Conservation (phyloP, 2,888 invertebrate species). For the Nephrotoma appendiculata region DNA sequence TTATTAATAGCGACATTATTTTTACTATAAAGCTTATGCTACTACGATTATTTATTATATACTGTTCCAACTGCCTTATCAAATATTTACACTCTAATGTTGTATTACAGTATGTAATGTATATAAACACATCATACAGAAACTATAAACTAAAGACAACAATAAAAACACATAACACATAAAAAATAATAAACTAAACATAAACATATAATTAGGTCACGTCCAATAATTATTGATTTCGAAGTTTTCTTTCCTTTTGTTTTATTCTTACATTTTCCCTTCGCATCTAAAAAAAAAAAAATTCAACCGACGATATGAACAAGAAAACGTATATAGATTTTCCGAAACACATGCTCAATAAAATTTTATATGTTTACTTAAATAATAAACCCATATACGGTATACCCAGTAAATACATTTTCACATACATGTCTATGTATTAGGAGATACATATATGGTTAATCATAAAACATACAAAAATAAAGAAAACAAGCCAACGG, state of each 20-base stretch:
- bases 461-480: background rate
- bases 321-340: background rate
- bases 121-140: background rate
- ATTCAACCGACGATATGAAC: background rate
- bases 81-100: background rate
- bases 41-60: background rate
- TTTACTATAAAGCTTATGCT: too few relatives aligned
- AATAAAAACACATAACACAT: background rate
- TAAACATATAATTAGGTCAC: background rate
- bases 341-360: background rate
- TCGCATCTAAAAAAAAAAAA: background rate
- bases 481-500: background rate
- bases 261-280: background rate
- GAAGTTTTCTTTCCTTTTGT: background rate
- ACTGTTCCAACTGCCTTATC: background rate
- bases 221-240: conserved; percentile 1
- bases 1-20: too few relatives aligned
- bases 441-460: background rate
- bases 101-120: background rate
- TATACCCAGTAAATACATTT: too few relatives aligned
- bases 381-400: too few relatives aligned
- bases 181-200: background rate
- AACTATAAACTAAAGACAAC: background rate
- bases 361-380: background rate
- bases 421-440: background rate